These are phyloP conservation scores for Aegithalos caudatus DNA, from an alignment of 2,113 vertebrate species.

Conservation along the genomic window DNA sequence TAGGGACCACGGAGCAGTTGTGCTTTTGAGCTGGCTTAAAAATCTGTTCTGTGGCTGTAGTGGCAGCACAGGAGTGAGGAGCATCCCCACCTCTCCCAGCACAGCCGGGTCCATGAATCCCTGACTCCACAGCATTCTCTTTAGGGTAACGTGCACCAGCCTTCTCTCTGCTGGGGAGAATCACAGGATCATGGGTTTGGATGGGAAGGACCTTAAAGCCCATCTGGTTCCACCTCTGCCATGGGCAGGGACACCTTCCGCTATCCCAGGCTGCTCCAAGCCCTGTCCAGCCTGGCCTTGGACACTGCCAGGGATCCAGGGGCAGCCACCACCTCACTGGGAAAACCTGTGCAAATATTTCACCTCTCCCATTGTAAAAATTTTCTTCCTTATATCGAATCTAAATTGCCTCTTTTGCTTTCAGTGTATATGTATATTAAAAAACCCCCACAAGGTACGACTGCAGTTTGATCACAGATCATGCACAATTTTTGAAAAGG, in stretches of 20 bases:
- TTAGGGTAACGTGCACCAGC: neutral
- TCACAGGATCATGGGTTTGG: neutral
- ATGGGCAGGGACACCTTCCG: neutral
- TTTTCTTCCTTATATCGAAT: neutral
- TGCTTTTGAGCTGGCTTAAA: neutral
- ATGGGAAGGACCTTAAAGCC: neutral
- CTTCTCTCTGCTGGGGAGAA: neutral
- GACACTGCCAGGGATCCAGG: neutral
- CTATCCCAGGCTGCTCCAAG: neutral
- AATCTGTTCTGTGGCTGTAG: neutral
- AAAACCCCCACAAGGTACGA: neutral
- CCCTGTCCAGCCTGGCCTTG: rapidly evolving
- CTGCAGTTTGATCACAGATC: neutral
- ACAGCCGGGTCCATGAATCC: neutral
- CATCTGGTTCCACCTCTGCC: neutral
- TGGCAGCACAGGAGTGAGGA: neutral
- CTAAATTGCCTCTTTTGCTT: neutral
- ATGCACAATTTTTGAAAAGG: neutral
- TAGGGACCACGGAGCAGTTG: rapidly evolving
- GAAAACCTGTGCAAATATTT: neutral
- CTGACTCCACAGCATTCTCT: rapidly evolving
- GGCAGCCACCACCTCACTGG: neutral
- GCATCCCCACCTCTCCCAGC: neutral
- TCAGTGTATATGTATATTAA: neutral
- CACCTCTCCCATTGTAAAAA: neutral